phyloP scores from a whole-genome alignment of 2,113 vertebrate species.

The Petrocephalus zakoni region DNA sequence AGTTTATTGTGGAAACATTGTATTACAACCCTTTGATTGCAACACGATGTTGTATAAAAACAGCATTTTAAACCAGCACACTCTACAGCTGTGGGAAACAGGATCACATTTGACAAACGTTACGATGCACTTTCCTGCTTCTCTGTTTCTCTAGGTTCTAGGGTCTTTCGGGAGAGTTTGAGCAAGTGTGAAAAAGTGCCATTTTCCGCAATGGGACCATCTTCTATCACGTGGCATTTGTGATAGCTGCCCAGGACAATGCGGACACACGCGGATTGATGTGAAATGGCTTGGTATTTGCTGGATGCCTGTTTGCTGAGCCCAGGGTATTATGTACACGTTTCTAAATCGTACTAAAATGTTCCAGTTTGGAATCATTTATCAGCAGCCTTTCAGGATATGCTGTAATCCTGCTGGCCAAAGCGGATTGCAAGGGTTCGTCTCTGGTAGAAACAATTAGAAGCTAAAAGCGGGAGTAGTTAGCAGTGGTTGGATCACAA shows the following conservation, averaged over 20 bases:
- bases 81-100: neutral
- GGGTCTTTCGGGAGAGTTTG: slow-evolving; percentile 62
- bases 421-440: neutral
- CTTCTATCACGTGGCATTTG: slow-evolving; percentile 54
- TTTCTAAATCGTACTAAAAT: neutral
- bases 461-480: neutral
- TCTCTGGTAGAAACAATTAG: neutral
- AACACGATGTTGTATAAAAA: neutral
- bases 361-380: neutral
- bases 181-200: slow-evolving; percentile 61
- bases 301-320: neutral
- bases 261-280: slow-evolving; percentile 31
- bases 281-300: neutral
- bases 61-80: neutral
- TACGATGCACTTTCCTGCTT: neutral
- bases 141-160: slow-evolving; percentile 45
- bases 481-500: neutral
- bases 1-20: neutral
- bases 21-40: neutral
- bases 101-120: neutral
- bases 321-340: neutral
- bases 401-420: neutral
- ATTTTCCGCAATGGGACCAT: slow-evolving; percentile 61
- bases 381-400: neutral
- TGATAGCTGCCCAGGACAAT: slow-evolving; percentile 56